Evolutionary conservation across 2,797 vertebrate species (phyloP).

Genomic region (Crypturellus tataupa): DNA sequence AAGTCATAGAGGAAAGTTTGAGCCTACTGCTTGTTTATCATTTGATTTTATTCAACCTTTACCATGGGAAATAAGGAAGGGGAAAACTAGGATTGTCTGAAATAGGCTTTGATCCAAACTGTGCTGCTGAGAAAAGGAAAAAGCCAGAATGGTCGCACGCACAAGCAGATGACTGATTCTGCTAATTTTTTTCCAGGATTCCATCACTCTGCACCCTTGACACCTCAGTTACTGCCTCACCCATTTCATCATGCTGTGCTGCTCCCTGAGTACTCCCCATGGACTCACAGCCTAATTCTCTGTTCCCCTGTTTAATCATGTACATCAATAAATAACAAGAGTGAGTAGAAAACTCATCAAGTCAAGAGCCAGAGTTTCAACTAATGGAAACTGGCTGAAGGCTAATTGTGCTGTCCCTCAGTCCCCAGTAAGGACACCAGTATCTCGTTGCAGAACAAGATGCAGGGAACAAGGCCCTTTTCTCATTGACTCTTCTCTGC

Average conservation of each 20-base stretch:
- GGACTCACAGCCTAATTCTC: neutral
- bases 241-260: neutral
- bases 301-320: neutral
- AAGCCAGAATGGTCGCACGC: neutral
- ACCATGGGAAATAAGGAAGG: conserved; percentile 13
- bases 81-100: neutral
- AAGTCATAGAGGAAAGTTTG: neutral
- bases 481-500: neutral
- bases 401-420: neutral
- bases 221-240: neutral
- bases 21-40: neutral
- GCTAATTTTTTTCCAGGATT: neutral
- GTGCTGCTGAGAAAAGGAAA: conserved; percentile 12
- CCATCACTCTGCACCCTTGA: neutral
- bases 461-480: neutral
- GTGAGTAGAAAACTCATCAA: neutral
- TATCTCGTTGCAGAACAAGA: neutral
- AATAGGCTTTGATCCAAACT: conserved; percentile 18
- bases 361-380: neutral
- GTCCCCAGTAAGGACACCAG: too few relatives aligned
- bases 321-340: neutral
- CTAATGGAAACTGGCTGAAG: neutral
- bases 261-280: neutral
- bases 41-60: conserved; percentile 2
- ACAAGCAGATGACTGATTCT: neutral